Base-by-base conservation (phyloP, 2,888 invertebrate genomes). In the Calliphora vomitoria region DNA sequence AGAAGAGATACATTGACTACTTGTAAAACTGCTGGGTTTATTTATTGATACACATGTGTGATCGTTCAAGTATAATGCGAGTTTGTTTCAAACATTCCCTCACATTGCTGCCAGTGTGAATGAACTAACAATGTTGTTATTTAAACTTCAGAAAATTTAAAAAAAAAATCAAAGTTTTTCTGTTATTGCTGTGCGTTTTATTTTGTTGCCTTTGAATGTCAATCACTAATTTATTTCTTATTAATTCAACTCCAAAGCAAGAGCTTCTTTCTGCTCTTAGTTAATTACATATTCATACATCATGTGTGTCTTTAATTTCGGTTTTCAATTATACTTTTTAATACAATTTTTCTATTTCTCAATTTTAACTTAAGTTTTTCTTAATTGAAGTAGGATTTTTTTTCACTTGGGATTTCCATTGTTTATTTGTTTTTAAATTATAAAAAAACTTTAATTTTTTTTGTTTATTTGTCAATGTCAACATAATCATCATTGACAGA, bases 51-150 rank as follows among this genome's bases (percentile, higher is more conserved):
- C 10, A 71, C 18, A 3, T 71, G 25, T 68, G 13, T 35, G 20
- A 50, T 15, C 6, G 6, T 50, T 31, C 50, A 47, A 31, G 50
- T 69, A 13, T 15, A 15, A 10, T 35, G 5, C 18, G 10, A 31
- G 53, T 38, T 41, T 13, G 25, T 20, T 60, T 31, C 18, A 3
- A 13, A 74, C 31, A 62, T 15, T 44, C 31, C 25, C 41, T 41
- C 38, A 18, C 55, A 38, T 41, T 20, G 4, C 18, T 58, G 58
- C 13, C 18, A 55, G 50, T 69, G 85, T 85, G 80, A 85, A 75
- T 85, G 68, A 85, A 74, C 85, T 85, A 68, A 20, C 74, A 84
- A 79, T 84, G 84, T 13, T 66, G n/a, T 80, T 62, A 50, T 79
- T 60, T 13, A 25, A 71, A 60, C 15, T 44, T 44, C 44, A 44